Evolutionary conservation across 1,140 invertebrate genomes (phyloP), one percentile per base, ranked within the genome.

Genomic region (Archivesica marissinica): DNA sequence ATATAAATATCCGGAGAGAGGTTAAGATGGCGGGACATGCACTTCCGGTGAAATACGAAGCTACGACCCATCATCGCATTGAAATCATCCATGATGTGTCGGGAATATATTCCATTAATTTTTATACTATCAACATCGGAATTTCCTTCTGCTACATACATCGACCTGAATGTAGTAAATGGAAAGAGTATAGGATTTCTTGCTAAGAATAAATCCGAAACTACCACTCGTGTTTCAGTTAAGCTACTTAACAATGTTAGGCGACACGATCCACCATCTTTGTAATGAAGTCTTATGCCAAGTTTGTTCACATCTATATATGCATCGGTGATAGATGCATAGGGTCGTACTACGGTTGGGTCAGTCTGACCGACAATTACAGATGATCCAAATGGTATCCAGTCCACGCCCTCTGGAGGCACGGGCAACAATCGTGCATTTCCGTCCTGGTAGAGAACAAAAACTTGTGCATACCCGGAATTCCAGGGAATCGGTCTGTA

Each of bases 11-110:
- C 88, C 11, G 90, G 90, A 54, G 87, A 88, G 15, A 87, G 75
- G 38, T 85, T 88, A n/a, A 89, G 79, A 59, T 91, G 90, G 50
- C 85, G 84, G 13, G 90, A 91, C 86, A 89, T 89, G 64, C 90
- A 91, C 20, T 83, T 85, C 52, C 90, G 76, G 64, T 86, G 86
- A 84, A 89, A 91, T 7, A 86, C 78, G 82, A 89, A 88, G 20
- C 74, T 88, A 0, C 54, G 85, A 11, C 88, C 88, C n/a, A 72
- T 68, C 25, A 86, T 30, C 13, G 66, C 50, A 15, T 44, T 44
- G 76, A 88, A 91, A 15, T 86, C 50, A 17, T 75, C 78, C 85
- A 91, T 87, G 17, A 91, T 87, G 39, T 85, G 87, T 13, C 23
- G 39, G 7, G 70, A 54, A n/a, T 79, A 64, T 13, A 75, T 61